phyloP scores from a whole-genome alignment of 2,888 invertebrate species.

The Drosophila buzzatii region DNA sequence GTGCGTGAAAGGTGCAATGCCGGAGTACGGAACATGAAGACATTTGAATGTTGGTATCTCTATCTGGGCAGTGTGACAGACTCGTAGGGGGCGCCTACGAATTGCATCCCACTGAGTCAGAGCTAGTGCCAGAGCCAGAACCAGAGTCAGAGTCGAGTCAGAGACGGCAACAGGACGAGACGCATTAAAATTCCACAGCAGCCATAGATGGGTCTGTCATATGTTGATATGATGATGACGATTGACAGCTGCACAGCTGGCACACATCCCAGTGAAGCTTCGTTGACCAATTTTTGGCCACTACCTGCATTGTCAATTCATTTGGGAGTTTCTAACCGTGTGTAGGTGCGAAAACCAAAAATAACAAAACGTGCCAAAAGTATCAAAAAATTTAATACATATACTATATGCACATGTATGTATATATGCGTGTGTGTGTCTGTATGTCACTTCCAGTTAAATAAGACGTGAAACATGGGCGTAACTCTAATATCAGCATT shows the following conservation, averaged over 20 bases:
- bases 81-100: constrained; percentile 78
- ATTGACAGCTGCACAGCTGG: constrained; percentile 77
- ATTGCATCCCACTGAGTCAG: constrained; percentile 81
- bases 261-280: constrained; percentile 42
- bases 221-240: constrained; percentile 74
- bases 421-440: background rate
- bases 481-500: constrained; percentile 72
- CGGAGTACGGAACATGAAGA: constrained; percentile 63
- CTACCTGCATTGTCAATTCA: constrained; percentile 67
- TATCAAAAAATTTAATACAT: constrained; percentile 21
- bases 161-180: constrained; percentile 20
- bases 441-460: constrained; percentile 67
- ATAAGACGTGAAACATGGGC: constrained; percentile 77
- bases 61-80: constrained; percentile 73
- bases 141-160: constrained; percentile 53
- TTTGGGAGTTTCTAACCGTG: constrained; percentile 53
- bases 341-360: constrained; percentile 66
- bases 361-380: constrained; percentile 73
- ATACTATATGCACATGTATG: constrained; percentile 2
- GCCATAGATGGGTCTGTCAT: constrained; percentile 76
- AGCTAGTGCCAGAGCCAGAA: constrained; percentile 57
- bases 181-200: constrained; percentile 73
- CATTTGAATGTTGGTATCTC: constrained; percentile 74
- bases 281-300: constrained; percentile 37
- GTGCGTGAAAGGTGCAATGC: constrained; percentile 79